phyloP scores from a whole-genome alignment of 1,140 invertebrate species.

The Neelides sp. region DNA sequence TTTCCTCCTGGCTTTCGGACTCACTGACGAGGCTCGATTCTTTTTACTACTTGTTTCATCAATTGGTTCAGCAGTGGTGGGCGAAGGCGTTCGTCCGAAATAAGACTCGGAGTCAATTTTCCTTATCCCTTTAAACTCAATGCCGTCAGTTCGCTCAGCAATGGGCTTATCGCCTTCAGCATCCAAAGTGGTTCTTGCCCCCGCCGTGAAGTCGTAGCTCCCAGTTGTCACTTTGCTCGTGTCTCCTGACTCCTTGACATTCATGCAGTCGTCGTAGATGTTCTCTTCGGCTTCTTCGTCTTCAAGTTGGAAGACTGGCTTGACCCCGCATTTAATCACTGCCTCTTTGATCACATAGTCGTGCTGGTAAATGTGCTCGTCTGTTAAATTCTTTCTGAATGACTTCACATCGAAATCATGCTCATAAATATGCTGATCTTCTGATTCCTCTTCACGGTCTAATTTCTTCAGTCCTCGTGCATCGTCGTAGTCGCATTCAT shows the following conservation, averaged over 20 bases:
- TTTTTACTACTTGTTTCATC: neutral
- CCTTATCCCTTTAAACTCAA: slow-evolving; percentile 30
- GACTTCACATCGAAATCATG: too few species aligned
- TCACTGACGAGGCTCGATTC: slow-evolving; percentile 22
- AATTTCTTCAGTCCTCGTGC: too few species aligned
- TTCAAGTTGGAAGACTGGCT: too few species aligned
- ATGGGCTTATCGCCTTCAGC: slow-evolving; percentile 12
- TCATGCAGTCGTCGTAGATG: slow-evolving; percentile 29
- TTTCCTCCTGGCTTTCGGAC: slow-evolving; percentile 28
- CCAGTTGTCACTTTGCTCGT: slow-evolving; percentile 13
- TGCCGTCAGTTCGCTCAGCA: slow-evolving; percentile 16
- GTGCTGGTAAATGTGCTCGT: too few species aligned
- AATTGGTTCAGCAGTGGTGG: slow-evolving; percentile 17
- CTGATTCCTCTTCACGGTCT: too few species aligned
- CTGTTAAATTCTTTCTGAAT: too few species aligned
- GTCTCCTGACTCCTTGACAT: slow-evolving; percentile 5
- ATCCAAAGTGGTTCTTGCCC: slow-evolving; percentile 11
- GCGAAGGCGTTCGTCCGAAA: slow-evolving; percentile 6
- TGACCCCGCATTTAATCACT: too few species aligned
- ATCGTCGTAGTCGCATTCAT: too few species aligned
- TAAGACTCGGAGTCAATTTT: slow-evolving; percentile 30
- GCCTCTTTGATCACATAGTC: too few species aligned
- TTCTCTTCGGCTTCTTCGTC: slow-evolving; percentile 20
- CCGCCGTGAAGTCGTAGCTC: slow-evolving; percentile 27
- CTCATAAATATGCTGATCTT: too few species aligned